Conservation (phyloP, 2,888 invertebrate species). For the Hermaeophaga mercurialis region DNA sequence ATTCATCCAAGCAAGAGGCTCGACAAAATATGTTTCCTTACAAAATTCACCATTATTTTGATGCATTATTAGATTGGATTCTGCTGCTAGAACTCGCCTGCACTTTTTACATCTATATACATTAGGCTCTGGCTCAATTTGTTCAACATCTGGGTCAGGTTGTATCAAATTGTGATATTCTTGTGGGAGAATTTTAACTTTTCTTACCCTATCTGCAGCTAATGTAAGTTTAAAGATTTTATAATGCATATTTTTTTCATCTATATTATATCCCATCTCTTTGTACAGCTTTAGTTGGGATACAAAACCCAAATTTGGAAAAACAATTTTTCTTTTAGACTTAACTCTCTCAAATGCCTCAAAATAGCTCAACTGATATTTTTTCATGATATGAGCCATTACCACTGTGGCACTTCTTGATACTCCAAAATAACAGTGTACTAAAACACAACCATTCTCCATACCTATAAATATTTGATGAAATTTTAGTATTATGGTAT, state of each 20-base stretch:
- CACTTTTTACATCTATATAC: slow-evolving; percentile 86
- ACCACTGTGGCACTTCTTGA: slow-evolving; percentile 89
- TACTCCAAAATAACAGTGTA: slow-evolving; percentile 92
- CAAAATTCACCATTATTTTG: slow-evolving; percentile 63
- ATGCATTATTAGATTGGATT: slow-evolving; percentile 79
- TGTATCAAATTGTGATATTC: slow-evolving; percentile 77
- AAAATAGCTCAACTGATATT: slow-evolving; percentile 72
- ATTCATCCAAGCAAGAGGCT: slow-evolving; percentile 91
- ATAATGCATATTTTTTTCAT: slow-evolving; percentile 71
- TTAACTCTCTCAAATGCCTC: slow-evolving; percentile 75
- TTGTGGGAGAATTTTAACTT: slow-evolving; percentile 84
- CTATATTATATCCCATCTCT: slow-evolving; percentile 76
- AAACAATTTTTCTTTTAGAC: slow-evolving; percentile 71
- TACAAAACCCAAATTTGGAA: slow-evolving; percentile 81
- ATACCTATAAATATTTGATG: slow-evolving; percentile 16
- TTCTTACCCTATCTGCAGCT: slow-evolving; percentile 80
- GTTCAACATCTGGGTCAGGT: slow-evolving; percentile 76
- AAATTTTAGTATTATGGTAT: no score
- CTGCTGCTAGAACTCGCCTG: slow-evolving; percentile 78
- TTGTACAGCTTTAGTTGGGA: slow-evolving; percentile 79
- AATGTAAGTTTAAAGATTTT: slow-evolving; percentile 77
- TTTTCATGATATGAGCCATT: slow-evolving; percentile 87
- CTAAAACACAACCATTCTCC: slow-evolving; percentile 71
- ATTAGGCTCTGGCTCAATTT: slow-evolving; percentile 75
- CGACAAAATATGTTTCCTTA: slow-evolving; percentile 80